Evolutionary conservation across 2,113 vertebrate genomes (phyloP).

Genomic region (Oostethus manadensis): DNA sequence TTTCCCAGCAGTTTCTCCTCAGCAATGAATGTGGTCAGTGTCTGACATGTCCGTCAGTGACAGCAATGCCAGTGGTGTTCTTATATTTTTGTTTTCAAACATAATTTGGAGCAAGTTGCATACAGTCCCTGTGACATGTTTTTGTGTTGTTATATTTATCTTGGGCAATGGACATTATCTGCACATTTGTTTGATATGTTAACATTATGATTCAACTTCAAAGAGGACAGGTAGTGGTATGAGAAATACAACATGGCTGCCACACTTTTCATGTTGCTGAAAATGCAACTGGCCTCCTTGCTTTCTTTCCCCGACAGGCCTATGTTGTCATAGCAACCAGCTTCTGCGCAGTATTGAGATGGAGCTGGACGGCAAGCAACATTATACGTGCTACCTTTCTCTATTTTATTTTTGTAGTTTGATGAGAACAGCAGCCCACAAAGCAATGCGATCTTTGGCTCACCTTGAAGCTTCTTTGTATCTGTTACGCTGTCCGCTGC

Average conservation of each 20-base stretch:
- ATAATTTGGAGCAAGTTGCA: too few species aligned
- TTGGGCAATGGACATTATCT: too few species aligned
- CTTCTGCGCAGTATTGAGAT: slow-evolving; percentile 87
- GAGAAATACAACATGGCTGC: slow-evolving; percentile 55
- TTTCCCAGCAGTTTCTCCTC: not conserved
- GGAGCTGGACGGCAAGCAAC: slow-evolving; percentile 61
- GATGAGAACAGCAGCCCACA: slow-evolving; percentile 37
- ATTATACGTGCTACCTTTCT: slow-evolving; percentile 34
- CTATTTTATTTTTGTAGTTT: not conserved
- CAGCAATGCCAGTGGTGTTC: too few species aligned
- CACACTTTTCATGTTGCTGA: slow-evolving; percentile 37
- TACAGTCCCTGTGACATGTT: too few species aligned
- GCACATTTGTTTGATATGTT: too few species aligned
- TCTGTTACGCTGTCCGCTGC: slow-evolving; percentile 50
- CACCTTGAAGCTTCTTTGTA: slow-evolving; percentile 24
- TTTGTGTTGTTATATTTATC: too few species aligned
- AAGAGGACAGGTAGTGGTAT: not conserved
- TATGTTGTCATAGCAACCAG: slow-evolving; percentile 90
- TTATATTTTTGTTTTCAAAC: too few species aligned
- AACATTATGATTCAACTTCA: too few species aligned
- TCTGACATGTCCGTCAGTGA: too few species aligned
- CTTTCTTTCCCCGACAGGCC: slow-evolving; percentile 75
- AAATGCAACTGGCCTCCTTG: slow-evolving; percentile 56
- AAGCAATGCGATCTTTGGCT: slow-evolving; percentile 40
- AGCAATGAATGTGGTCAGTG: too few species aligned